Conservation (phyloP, 2,888 invertebrate species). For the Ariolimax columbianus region DNA sequence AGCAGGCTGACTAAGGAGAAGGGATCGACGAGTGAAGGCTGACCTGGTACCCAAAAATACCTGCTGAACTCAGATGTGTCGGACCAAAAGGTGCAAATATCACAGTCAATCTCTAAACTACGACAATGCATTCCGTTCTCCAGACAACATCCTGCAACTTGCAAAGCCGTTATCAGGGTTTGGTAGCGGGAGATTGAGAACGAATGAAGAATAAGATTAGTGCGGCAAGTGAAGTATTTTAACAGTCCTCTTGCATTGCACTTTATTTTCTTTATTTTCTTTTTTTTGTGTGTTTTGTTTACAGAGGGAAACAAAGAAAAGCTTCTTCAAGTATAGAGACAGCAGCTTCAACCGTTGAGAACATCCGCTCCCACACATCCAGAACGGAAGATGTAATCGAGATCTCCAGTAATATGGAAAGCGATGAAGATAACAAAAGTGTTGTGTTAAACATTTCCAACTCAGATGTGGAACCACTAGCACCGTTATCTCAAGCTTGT, state of each 20-base stretch:
- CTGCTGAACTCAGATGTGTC: too few species aligned
- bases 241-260: not conserved
- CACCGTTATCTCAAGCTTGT: not conserved
- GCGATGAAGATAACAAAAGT: constrained; percentile 27
- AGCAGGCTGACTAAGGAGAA: too few species aligned
- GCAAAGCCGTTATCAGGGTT: too few species aligned
- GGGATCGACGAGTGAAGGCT: too few species aligned
- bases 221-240: not conserved
- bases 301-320: constrained; percentile 30
- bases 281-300: too few species aligned
- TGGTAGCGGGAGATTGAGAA: too few species aligned
- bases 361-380: not conserved
- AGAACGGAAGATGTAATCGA: constrained; percentile 51
- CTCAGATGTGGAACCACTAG: not conserved
- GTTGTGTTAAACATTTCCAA: constrained; percentile 18
- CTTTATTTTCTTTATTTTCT: constrained; percentile 2
- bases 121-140: too few species aligned
- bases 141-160: too few species aligned
- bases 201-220: too few species aligned
- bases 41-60: too few species aligned
- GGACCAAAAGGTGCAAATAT: too few species aligned
- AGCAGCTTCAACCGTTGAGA: not conserved
- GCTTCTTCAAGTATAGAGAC: constrained; percentile 4
- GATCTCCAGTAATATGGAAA: constrained; percentile 36
- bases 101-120: too few species aligned